A percentile compares a stretch with the other conserved stretches of the same genome.
phyloP scores from a whole-genome alignment of 2,113 vertebrate genomes.

The Oenanthe melanoleuca region DNA sequence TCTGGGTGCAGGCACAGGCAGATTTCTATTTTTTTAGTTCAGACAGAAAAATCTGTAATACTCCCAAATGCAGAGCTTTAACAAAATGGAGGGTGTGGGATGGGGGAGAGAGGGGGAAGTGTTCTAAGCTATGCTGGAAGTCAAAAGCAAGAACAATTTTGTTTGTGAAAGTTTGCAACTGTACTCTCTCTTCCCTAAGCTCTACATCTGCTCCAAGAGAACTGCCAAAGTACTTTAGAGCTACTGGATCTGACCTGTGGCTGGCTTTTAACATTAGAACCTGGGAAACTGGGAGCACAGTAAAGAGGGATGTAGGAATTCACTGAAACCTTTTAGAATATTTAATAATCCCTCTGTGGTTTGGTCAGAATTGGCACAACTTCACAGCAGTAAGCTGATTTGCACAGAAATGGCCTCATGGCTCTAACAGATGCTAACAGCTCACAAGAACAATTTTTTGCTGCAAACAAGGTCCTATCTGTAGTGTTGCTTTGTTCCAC shows the following conservation, averaged over 20 bases:
- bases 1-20: background rate
- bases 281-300: background rate
- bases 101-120: background rate
- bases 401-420: conserved; percentile 58
- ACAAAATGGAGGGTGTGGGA: background rate
- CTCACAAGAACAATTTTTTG: conserved; percentile 46
- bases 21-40: background rate
- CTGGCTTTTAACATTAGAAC: conserved; percentile 2
- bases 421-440: conserved; percentile 22
- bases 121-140: background rate
- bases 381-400: conserved; percentile 56
- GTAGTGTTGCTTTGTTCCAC: background rate
- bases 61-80: background rate
- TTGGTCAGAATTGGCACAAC: conserved; percentile 50
- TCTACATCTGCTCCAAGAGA: background rate
- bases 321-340: conserved; percentile 12
- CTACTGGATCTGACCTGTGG: background rate
- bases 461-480: background rate
- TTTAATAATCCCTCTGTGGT: conserved; percentile 25
- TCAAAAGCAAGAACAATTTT: background rate
- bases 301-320: background rate
- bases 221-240: background rate
- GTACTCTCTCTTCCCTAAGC: background rate
- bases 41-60: background rate
- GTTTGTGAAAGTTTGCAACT: background rate